Percentiles rank a stretch among this genome's conserved stretches.
Conservation (phyloP, 2,113 vertebrate genomes). For the Mola mola region DNA sequence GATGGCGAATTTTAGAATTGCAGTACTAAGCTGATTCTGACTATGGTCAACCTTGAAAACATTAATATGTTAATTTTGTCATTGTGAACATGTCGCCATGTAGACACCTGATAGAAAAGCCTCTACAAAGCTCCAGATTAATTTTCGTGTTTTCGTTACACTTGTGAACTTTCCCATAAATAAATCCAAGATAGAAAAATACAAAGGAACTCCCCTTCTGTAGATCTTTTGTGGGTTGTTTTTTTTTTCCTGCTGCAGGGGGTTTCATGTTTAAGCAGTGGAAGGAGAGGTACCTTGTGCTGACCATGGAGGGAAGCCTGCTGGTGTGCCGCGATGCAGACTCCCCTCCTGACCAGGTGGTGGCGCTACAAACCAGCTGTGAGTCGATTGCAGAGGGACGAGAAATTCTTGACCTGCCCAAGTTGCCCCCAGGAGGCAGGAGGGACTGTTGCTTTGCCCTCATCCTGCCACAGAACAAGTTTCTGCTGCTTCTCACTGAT, state of each 20-base stretch:
- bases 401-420: constrained; percentile 83
- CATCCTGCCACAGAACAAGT: constrained; percentile 80
- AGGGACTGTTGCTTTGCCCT: constrained; percentile 86
- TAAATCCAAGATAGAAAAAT: background rate
- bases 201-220: too few species aligned
- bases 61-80: too few species aligned
- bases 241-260: constrained; percentile 59
- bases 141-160: too few species aligned
- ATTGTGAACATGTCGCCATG: background rate
- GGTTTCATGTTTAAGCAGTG: constrained; percentile 89
- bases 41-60: too few species aligned
- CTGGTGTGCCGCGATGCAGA: constrained; percentile 80
- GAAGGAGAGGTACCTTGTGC: constrained; percentile 84
- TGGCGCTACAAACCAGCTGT: constrained; percentile 78
- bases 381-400: constrained; percentile 79
- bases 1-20: too few species aligned
- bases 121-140: too few species aligned
- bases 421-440: constrained; percentile 79
- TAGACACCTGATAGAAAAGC: too few species aligned
- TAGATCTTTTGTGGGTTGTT: too few species aligned
- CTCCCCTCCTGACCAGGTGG: constrained; percentile 81
- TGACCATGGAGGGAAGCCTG: constrained; percentile 82
- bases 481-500: constrained; percentile 81
- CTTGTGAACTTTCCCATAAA: too few species aligned
- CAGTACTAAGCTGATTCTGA: too few species aligned